A percentile compares a stretch with the other conserved stretches of the same genome.
phyloP scores from a whole-genome alignment of 2,113 vertebrate species.

The Perognathus longimembris region DNA sequence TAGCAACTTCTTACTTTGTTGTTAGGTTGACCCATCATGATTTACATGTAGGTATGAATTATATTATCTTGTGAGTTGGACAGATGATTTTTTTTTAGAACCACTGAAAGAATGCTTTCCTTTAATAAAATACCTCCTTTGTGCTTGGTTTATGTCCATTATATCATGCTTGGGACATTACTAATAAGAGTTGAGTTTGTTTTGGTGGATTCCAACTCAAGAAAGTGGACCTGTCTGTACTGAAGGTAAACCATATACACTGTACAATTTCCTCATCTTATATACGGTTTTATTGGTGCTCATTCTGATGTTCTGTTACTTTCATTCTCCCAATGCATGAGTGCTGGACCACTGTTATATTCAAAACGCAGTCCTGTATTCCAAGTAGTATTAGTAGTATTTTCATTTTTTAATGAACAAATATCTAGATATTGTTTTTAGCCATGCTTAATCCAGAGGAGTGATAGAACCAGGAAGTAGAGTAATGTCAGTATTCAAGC shows the following conservation, averaged over 20 bases:
- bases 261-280: not conserved
- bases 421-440: not conserved
- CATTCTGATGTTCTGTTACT: not conserved
- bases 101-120: not conserved
- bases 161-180: not conserved
- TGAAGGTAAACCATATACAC: not conserved
- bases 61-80: not conserved
- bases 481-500: not conserved
- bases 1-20: slow-evolving; percentile 8
- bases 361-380: not conserved
- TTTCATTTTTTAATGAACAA: too few species aligned
- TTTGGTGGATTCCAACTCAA: not conserved
- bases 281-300: not conserved
- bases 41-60: not conserved
- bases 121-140: not conserved
- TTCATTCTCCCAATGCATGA: not conserved
- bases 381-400: not conserved
- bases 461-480: not conserved
- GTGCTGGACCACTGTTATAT: not conserved
- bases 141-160: not conserved
- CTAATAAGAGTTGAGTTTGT: not conserved
- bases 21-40: not conserved
- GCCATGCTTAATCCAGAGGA: slow-evolving; percentile 5
- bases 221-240: not conserved
- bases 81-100: not conserved